Evolutionary conservation across 2,888 invertebrate species (phyloP).

Genomic region (Drosophila koepferae): DNA sequence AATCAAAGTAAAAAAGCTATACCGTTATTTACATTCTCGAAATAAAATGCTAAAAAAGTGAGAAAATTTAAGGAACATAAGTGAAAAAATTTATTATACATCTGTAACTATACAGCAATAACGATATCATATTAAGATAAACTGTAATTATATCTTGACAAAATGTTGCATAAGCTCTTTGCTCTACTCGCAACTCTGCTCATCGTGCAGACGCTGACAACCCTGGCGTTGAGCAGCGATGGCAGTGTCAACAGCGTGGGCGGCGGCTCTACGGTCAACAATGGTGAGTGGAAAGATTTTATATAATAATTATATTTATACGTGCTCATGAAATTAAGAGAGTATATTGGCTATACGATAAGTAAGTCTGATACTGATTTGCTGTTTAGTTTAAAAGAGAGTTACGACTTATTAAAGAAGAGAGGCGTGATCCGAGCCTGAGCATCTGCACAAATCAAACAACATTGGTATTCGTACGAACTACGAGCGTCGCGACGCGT

Average conservation of each 20-base stretch:
- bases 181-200: constrained; percentile 27
- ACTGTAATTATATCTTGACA: constrained; percentile 9
- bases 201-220: constrained; percentile 23
- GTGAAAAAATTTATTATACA: constrained; percentile 15
- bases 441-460: too few species aligned
- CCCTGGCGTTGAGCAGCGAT: constrained; percentile 60
- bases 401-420: too few species aligned
- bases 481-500: too few species aligned
- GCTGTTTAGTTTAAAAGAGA: too few species aligned
- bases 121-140: neutral
- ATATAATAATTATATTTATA: constrained; percentile 2
- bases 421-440: too few species aligned
- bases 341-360: neutral
- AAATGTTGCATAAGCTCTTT: constrained; percentile 41
- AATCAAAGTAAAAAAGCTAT: constrained; percentile 8
- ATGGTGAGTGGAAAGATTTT: constrained; percentile 74
- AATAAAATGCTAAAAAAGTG: constrained; percentile 28
- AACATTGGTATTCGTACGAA: too few species aligned
- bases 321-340: too few species aligned
- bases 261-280: constrained; percentile 75
- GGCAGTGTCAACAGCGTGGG: constrained; percentile 54
- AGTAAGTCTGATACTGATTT: too few species aligned
- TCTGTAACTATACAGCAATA: neutral
- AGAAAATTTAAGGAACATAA: constrained; percentile 16
- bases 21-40: neutral